Percentiles rank a stretch among this genome's conserved stretches.
These are phyloP conservation scores for Drosophila lutescens DNA, from an alignment of 2,888 invertebrate genomes.

Conservation along the genomic window DNA sequence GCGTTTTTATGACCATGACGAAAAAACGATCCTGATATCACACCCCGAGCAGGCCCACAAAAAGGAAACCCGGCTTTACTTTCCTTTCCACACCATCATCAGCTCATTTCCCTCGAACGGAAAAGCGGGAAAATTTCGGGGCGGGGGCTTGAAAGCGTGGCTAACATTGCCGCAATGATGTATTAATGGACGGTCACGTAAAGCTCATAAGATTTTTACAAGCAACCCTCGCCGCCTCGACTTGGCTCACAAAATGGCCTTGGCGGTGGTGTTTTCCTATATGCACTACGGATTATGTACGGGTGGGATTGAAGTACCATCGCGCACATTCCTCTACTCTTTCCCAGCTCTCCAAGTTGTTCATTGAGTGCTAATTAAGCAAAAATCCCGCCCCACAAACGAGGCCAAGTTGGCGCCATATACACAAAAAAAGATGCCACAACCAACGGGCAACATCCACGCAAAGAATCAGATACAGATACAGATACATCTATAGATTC, in stretches of 20 bases:
- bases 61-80: slow-evolving; percentile 41
- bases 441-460: slow-evolving; percentile 27
- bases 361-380: slow-evolving; percentile 79
- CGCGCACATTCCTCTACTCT: slow-evolving; percentile 35
- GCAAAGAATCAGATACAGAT: slow-evolving; percentile 15
- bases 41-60: slow-evolving; percentile 58
- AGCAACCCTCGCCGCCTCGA: slow-evolving; percentile 72
- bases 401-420: slow-evolving; percentile 81
- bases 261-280: slow-evolving; percentile 27
- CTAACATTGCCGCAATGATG: slow-evolving; percentile 59
- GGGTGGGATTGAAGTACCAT: slow-evolving; percentile 16
- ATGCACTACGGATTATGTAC: slow-evolving; percentile 7
- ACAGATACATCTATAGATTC: slow-evolving; percentile 6
- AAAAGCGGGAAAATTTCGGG: slow-evolving; percentile 2
- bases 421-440: slow-evolving; percentile 48
- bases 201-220: slow-evolving; percentile 66
- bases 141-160: slow-evolving; percentile 16
- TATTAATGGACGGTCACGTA: slow-evolving; percentile 76
- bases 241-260: slow-evolving; percentile 28
- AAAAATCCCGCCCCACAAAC: slow-evolving; percentile 71
- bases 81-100: slow-evolving; percentile 69
- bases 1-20: slow-evolving; percentile 82
- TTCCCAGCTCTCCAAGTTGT: slow-evolving; percentile 58
- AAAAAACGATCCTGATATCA: slow-evolving; percentile 65
- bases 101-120: slow-evolving; percentile 54